These are phyloP conservation scores for Phaenicophaeus curvirostris DNA, from an alignment of 2,797 vertebrate species.

Conservation along the genomic window DNA sequence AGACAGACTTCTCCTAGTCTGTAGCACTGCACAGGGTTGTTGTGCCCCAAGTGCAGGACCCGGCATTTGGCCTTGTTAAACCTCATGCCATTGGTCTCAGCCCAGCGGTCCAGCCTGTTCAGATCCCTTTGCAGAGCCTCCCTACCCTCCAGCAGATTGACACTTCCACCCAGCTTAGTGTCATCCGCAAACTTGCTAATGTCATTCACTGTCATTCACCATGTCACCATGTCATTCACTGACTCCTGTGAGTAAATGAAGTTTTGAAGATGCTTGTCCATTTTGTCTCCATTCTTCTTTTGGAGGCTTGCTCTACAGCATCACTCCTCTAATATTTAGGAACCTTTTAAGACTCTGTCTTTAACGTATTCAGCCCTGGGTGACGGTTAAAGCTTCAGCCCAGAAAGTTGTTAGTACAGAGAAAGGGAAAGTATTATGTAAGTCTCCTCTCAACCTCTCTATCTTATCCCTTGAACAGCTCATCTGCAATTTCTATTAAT, in stretches of 20 bases:
- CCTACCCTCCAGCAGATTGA: no score
- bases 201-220: no score
- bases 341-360: background rate
- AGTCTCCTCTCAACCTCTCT: background rate
- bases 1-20: no score
- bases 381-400: background rate
- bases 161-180: no score
- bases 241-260: background rate
- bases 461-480: background rate
- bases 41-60: no score
- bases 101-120: no score
- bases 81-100: no score
- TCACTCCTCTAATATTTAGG: background rate
- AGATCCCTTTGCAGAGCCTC: no score
- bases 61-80: no score
- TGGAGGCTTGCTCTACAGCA: background rate
- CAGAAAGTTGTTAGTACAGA: background rate
- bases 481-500: background rate
- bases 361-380: background rate
- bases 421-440: background rate
- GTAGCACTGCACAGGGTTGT: no score
- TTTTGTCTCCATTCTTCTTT: background rate
- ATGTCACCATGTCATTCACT: fast-evolving
- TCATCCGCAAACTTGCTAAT: no score
- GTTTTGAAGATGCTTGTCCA: background rate